Conservation (phyloP, 1,140 invertebrate genomes). For the Drosophila pseudoananassae region DNA sequence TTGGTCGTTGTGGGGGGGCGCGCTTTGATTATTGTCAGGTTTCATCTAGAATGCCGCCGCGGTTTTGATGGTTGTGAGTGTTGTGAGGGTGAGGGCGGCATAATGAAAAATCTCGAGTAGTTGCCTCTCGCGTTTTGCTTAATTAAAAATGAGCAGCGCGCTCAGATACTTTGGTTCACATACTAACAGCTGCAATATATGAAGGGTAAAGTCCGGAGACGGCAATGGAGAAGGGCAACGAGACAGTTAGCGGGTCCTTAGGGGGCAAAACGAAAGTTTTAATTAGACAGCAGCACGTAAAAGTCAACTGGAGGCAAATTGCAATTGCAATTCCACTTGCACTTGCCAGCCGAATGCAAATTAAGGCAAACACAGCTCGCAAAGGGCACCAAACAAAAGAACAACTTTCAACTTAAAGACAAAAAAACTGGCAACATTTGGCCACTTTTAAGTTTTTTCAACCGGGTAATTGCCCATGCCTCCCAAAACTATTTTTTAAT, state of each 20-base stretch:
- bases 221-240: constrained; percentile 25
- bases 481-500: constrained; percentile 6
- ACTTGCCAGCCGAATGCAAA: constrained; percentile 62
- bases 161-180: constrained; percentile 31
- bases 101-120: constrained; percentile 77
- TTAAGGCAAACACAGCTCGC: constrained; percentile 49
- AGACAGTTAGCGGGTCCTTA: constrained; percentile 28
- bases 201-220: constrained; percentile 23
- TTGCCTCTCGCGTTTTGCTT: constrained; percentile 67
- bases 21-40: constrained; percentile 24
- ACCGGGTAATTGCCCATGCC: constrained; percentile 28
- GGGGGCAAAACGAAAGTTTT: constrained; percentile 65
- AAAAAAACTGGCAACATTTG: constrained; percentile 26
- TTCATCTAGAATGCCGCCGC: background rate
- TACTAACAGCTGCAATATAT: constrained; percentile 8
- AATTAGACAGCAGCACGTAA: constrained; percentile 78
- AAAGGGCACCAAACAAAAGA: constrained; percentile 13
- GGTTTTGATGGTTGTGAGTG: background rate
- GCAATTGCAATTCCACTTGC: constrained; percentile 69
- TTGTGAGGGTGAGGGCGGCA: constrained; percentile 12
- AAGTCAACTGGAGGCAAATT: constrained; percentile 73
- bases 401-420: constrained; percentile 16
- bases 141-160: constrained; percentile 75
- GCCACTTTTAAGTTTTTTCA: constrained; percentile 16
- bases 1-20: background rate